Evolutionary conservation across 2,113 vertebrate genomes (phyloP).

Genomic region (Varanus komodoensis): DNA sequence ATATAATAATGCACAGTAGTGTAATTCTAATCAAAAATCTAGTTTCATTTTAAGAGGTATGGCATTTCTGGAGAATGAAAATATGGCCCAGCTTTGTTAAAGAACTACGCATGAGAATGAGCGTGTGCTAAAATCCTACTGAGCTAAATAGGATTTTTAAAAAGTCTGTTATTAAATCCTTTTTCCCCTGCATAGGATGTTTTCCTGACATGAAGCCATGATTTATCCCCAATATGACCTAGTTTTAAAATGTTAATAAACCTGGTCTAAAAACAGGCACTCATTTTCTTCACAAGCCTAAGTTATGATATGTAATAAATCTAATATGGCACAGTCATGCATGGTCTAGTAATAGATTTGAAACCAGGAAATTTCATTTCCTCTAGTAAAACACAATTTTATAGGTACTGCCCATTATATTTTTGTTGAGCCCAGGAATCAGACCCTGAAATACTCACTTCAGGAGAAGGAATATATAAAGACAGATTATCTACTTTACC

Average conservation of each 20-base stretch:
- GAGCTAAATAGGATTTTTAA: conserved; percentile 12
- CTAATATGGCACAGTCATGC: conserved; percentile 3
- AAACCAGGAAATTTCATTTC: conserved; percentile 10
- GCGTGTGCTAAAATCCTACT: neutral
- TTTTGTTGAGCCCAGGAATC: neutral
- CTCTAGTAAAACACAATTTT: neutral
- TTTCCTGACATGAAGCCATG: conserved; percentile 25
- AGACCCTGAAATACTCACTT: neutral
- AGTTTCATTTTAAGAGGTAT: neutral
- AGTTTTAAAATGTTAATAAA: conserved; percentile 22
- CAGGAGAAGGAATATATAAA: neutral
- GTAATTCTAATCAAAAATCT: neutral
- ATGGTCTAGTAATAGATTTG: conserved; percentile 9
- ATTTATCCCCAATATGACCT: conserved; percentile 13
- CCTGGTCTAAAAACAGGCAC: neutral
- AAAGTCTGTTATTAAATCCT: conserved; percentile 9
- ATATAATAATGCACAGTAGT: neutral
- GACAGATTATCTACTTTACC: neutral
- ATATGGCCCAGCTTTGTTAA: neutral
- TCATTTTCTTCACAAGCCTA: conserved; percentile 5
- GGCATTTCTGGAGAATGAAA: neutral
- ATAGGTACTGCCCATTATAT: neutral
- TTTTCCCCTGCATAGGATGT: neutral
- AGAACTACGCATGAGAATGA: neutral
- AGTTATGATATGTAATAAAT: conserved; percentile 17